phyloP scores from a whole-genome alignment of 2,888 invertebrate species.

The Melolontha melolontha region DNA sequence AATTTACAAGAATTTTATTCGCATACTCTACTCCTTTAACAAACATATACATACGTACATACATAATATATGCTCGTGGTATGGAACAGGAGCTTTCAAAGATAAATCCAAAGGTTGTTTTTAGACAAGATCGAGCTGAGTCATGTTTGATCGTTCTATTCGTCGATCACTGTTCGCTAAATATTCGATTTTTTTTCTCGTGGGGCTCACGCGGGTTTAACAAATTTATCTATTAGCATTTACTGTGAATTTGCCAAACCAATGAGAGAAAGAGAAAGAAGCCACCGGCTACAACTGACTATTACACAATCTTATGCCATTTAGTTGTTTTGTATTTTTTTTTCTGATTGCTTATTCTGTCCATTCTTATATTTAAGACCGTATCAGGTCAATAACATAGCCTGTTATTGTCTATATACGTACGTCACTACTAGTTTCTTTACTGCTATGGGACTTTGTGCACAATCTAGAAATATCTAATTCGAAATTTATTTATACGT shows the following conservation, averaged over 20 bases:
- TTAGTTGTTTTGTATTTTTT: constrained; percentile 29
- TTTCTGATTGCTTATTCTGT: constrained; percentile 15
- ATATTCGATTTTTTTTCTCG: constrained; percentile 48
- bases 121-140: constrained; percentile 35
- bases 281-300: constrained; percentile 21
- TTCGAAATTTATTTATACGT: constrained; percentile 12
- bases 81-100: constrained; percentile 21
- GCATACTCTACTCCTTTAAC: too few species aligned
- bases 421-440: constrained; percentile 29
- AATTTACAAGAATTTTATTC: too few species aligned
- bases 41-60: constrained; percentile 7
- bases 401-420: constrained; percentile 21
- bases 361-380: constrained; percentile 34
- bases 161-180: constrained; percentile 49
- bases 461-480: constrained; percentile 4
- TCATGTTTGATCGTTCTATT: constrained; percentile 45
- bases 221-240: constrained; percentile 39
- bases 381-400: constrained; percentile 29
- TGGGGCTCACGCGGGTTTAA: constrained; percentile 46
- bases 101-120: constrained; percentile 24
- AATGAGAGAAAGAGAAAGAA: constrained; percentile 19
- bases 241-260: constrained; percentile 35
- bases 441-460: constrained; percentile 23
- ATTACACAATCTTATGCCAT: constrained; percentile 18
- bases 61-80: constrained; percentile 16